These are phyloP conservation scores for Ditylenchus weischeri DNA, from an alignment of 2,888 invertebrate species.

Conservation along the genomic window DNA sequence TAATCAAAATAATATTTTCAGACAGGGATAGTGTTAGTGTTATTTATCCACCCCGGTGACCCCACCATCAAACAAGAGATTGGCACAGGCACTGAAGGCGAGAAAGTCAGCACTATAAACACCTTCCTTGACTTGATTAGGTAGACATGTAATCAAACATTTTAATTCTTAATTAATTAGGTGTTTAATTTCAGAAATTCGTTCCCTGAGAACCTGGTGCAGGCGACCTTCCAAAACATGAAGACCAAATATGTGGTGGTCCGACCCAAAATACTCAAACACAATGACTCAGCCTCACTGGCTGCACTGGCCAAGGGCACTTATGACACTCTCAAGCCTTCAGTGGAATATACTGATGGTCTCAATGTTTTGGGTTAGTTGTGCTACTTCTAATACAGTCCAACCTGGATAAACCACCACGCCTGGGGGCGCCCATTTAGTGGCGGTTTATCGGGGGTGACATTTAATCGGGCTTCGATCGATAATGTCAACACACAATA, in stretches of 20 bases:
- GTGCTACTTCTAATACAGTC: too few relatives aligned
- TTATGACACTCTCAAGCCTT: constrained; percentile 47
- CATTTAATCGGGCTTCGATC: too few relatives aligned
- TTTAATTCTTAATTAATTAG: neutral
- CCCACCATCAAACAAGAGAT: constrained; percentile 60
- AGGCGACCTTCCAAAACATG: constrained; percentile 66
- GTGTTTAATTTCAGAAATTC: constrained; percentile 71
- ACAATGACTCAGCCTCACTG: constrained; percentile 22
- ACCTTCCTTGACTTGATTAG: constrained; percentile 84
- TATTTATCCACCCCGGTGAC: constrained; percentile 69
- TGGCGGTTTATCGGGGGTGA: too few relatives aligned
- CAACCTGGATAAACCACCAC: too few relatives aligned
- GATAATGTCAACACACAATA: too few relatives aligned
- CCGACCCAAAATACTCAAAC: constrained; percentile 49
- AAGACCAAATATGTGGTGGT: constrained; percentile 57
- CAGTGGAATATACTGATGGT: constrained; percentile 63
- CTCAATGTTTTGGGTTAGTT: constrained; percentile 68
- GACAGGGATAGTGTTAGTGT: constrained; percentile 67
- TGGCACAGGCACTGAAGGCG: constrained; percentile 50
- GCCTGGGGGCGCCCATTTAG: too few relatives aligned
- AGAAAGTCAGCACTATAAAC: constrained; percentile 66
- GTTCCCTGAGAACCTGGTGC: constrained; percentile 84
- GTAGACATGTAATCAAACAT: constrained; percentile 61
- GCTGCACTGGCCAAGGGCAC: constrained; percentile 1
- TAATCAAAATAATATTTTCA: constrained; percentile 23